phyloP scores from a whole-genome alignment of 2,888 invertebrate genomes.

The Geotrupes spiniger region DNA sequence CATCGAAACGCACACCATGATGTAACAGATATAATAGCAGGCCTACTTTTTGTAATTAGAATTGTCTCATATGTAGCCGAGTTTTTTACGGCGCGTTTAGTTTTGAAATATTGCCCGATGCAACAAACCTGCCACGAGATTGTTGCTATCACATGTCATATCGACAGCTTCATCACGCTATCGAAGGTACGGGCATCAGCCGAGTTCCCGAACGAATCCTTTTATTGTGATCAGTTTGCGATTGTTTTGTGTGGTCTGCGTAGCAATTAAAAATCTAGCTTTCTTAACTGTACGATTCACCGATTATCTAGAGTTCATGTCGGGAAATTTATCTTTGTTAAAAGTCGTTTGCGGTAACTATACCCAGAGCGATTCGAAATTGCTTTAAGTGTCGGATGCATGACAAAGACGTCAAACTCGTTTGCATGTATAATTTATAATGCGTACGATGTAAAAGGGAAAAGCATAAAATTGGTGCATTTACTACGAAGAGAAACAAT shows the following conservation, averaged over 20 bases:
- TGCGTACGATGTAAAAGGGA: too few relatives aligned
- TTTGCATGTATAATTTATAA: too few relatives aligned
- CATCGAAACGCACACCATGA: background rate
- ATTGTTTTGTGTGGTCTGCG: slow-evolving; percentile 23
- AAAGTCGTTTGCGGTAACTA: too few relatives aligned
- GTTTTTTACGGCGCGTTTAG: too few relatives aligned
- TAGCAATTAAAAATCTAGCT: slow-evolving; percentile 20
- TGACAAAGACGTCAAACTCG: too few relatives aligned
- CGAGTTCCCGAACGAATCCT: slow-evolving; percentile 1
- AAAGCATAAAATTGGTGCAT: too few relatives aligned
- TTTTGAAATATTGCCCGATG: slow-evolving; percentile 17
- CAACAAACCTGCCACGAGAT: slow-evolving; percentile 36
- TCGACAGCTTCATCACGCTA: slow-evolving; percentile 43
- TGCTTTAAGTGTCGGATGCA: too few relatives aligned
- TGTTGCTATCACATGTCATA: slow-evolving; percentile 41
- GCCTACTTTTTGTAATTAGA: too few relatives aligned
- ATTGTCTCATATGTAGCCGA: too few relatives aligned
- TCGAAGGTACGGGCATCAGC: slow-evolving; percentile 16
- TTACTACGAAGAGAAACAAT: too few relatives aligned
- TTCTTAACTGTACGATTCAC: slow-evolving; percentile 12
- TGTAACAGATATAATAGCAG: slow-evolving; percentile 4
- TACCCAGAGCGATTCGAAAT: too few relatives aligned
- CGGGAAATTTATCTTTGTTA: background rate
- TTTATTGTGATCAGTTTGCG: slow-evolving; percentile 16
- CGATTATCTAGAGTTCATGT: slow-evolving; percentile 13